A percentile compares a stretch with the other conserved stretches of the same genome.
phyloP scores from a whole-genome alignment of 1,140 invertebrate species.

The Brachionus koreanus region DNA sequence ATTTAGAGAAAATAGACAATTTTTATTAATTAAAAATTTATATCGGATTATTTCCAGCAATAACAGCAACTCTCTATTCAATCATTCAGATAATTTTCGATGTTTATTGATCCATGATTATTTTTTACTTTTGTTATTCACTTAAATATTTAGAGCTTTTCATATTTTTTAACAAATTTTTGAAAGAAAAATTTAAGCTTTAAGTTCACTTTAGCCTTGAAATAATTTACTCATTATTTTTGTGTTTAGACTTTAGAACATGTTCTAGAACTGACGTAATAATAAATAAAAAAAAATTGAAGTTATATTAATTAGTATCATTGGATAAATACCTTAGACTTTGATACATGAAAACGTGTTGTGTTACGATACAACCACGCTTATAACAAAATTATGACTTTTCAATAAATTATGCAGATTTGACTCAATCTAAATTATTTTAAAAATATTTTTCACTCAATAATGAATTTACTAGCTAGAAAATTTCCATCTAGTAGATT shows the following conservation, averaged over 20 bases:
- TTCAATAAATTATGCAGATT: not conserved
- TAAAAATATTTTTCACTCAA: not conserved
- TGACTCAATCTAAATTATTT: not conserved
- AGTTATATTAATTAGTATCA: not conserved
- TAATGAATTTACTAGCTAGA: not conserved
- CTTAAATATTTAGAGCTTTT: too few relatives aligned
- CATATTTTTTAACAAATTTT: too few relatives aligned
- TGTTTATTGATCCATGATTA: too few relatives aligned
- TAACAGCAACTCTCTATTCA: too few relatives aligned
- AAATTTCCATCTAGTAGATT: not conserved
- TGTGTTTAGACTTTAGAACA: not conserved
- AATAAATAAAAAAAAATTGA: not conserved
- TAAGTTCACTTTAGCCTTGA: too few relatives aligned
- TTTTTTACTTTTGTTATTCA: too few relatives aligned
- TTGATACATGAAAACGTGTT: not conserved
- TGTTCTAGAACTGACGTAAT: not conserved
- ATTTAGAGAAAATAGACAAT: too few relatives aligned
- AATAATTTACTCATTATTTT: not conserved
- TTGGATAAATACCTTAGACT: constrained; percentile 5
- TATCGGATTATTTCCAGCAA: too few relatives aligned
- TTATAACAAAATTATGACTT: not conserved
- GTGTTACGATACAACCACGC: not conserved
- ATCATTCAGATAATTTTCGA: too few relatives aligned
- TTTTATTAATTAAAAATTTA: too few relatives aligned
- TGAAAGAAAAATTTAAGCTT: too few relatives aligned